Evolutionary conservation across 92 coral and sea anemone genomes (phyloP).

Genomic region (Porites divaricata): DNA sequence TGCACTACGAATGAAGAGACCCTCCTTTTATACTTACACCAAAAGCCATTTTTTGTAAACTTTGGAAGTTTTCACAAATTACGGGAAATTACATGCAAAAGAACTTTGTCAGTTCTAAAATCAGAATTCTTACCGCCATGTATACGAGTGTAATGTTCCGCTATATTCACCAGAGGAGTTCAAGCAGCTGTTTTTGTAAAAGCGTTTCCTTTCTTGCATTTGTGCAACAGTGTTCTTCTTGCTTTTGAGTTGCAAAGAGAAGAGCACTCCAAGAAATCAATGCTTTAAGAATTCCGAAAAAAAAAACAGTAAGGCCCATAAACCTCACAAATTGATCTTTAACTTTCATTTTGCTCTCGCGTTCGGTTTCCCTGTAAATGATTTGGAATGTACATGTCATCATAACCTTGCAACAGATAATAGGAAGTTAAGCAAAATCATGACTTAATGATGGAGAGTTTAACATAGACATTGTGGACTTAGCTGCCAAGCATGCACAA

Average conservation of each 20-base stretch:
- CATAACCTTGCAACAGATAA: too few species aligned
- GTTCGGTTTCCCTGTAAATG: neutral
- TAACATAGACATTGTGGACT: too few species aligned
- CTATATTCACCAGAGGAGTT: neutral
- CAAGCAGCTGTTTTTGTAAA: neutral
- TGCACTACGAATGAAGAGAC: neutral
- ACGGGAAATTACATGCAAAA: neutral
- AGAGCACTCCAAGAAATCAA: neutral
- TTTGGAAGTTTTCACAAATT: neutral
- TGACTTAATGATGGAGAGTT: too few species aligned
- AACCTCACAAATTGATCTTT: neutral
- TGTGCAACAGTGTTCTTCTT: neutral
- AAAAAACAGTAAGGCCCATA: neutral
- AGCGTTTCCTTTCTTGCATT: neutral
- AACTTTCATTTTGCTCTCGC: neutral
- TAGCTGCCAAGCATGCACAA: too few species aligned
- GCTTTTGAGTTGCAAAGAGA: neutral
- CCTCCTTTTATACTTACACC: neutral
- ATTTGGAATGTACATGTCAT: too few species aligned
- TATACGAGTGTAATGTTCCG: neutral
- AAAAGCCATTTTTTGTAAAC: neutral
- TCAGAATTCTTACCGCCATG: neutral
- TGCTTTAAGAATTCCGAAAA: too few species aligned
- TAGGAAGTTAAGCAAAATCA: too few species aligned
- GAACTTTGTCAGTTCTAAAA: constrained; percentile 16